phyloP scores from a whole-genome alignment of 2,113 vertebrate genomes.

The Spizaetus ornatus region DNA sequence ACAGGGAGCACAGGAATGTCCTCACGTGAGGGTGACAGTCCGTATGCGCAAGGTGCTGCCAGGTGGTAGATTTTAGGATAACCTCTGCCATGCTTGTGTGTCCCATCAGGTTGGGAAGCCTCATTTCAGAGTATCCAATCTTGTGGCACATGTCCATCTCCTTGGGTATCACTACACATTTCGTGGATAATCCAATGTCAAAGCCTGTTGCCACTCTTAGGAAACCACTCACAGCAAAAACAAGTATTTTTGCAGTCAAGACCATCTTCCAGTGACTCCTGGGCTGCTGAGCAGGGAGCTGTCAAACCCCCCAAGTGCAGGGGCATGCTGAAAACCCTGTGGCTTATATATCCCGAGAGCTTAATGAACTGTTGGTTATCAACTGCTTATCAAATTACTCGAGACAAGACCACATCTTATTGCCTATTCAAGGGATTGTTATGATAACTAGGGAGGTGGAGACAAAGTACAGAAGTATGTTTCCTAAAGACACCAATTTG shows the following conservation, averaged over 20 bases:
- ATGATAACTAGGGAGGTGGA: conserved; percentile 53
- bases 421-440: conserved; percentile 53
- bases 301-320: not conserved
- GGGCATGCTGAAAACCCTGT: not conserved
- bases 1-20: conserved; percentile 85
- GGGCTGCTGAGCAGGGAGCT: not conserved
- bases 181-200: conserved; percentile 85
- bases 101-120: conserved; percentile 87
- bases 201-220: conserved; percentile 60
- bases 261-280: conserved; percentile 25
- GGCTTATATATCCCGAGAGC: conserved; percentile 50
- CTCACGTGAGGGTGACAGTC: conserved; percentile 84
- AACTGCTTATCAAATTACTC: conserved; percentile 56
- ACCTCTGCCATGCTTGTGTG: conserved; percentile 83
- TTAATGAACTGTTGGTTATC: conserved; percentile 53
- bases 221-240: not conserved
- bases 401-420: conserved; percentile 31
- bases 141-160: conserved; percentile 83
- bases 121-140: conserved; percentile 87
- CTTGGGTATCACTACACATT: conserved; percentile 82
- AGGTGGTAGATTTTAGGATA: conserved; percentile 78
- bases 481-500: not conserved
- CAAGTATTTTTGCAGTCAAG: not conserved
- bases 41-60: conserved; percentile 78
- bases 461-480: not conserved